These are phyloP conservation scores for Apodemia hepburni DNA, from an alignment of 2,888 invertebrate genomes.

Conservation along the genomic window DNA sequence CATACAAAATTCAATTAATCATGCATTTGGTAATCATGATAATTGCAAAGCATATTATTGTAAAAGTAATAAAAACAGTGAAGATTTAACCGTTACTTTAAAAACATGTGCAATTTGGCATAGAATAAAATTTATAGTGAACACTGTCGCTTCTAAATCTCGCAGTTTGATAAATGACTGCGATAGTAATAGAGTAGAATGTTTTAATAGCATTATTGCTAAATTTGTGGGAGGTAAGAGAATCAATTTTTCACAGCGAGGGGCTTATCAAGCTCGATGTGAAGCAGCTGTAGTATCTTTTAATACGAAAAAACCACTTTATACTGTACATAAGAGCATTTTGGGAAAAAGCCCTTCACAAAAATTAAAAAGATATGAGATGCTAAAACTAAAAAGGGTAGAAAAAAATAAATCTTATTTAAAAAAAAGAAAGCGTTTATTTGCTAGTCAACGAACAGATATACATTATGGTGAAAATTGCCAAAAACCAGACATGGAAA, in stretches of 20 bases:
- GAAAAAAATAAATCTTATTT: too few relatives aligned
- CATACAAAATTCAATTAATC: conserved; percentile 1
- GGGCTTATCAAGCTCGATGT: conserved; percentile 25
- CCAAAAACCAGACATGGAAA: neutral
- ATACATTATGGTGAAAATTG: neutral
- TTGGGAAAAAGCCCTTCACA: too few relatives aligned
- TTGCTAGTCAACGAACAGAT: neutral
- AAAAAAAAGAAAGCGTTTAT: neutral
- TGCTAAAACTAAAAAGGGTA: too few relatives aligned
- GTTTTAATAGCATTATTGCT: conserved; percentile 28
- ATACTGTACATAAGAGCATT: too few relatives aligned
- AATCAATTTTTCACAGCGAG: conserved; percentile 26
- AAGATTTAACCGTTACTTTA: neutral
- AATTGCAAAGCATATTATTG: neutral
- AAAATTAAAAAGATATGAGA: too few relatives aligned
- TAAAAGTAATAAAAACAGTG: neutral
- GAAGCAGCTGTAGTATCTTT: conserved; percentile 1
- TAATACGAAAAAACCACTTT: neutral
- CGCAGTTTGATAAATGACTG: conserved; percentile 26
- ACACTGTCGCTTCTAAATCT: conserved; percentile 21
- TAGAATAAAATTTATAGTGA: conserved; percentile 19
- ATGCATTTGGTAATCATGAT: neutral
- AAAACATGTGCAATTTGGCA: conserved; percentile 22
- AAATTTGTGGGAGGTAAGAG: conserved; percentile 32
- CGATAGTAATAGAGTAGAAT: conserved; percentile 26